Evolutionary conservation across 2,113 vertebrate genomes (phyloP), one percentile per base, ranked within the genome.

Genomic region (Thymallus thymallus): DNA sequence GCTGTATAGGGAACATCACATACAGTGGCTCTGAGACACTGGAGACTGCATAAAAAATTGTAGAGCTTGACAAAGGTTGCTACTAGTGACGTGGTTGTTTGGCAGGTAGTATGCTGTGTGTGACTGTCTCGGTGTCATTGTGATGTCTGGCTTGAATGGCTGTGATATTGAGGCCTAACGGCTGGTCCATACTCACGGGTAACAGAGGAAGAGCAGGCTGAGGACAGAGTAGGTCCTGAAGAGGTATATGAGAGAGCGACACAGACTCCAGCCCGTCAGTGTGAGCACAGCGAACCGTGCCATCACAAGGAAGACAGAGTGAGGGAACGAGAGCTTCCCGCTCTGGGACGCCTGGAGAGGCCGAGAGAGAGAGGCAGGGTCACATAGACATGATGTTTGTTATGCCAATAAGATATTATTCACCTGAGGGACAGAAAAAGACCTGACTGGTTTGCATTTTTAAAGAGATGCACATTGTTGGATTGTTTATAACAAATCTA

Each of bases 131-230:
- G 0, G 56, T 23, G n/a, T 23, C 6, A 60, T 60, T 60, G 20
- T 22, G 6, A 60, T 5, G 56, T 55, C 51, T 55, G 51, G 51
- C 51, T 55, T 55, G 18, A 55, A 20, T 20, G 3, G 51, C 20
- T 55, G 51, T 55, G 13, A 55, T 41, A 41, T 4, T 55, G n/a
- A 29, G 48, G 68, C 5, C 18, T 32, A 35, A 10, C 13, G 18
- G 22, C 56, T 9, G 24, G 6, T 1, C 16, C 16, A 14, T 85
- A 97, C 97, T 98, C 84, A 99, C 98, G 98, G 98, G 86, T 99
- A 99, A 87, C 98, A 99, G 61, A 99, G 95, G 90, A 99, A 99
- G 61, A 99, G 95, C 76, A 99, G 94, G 79, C 97, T 99, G 69
- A 99, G 94, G 80, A 98, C 94, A 0, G 98, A 99, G 83, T 99